Percentiles rank a stretch among this genome's conserved stretches.
Evolutionary conservation across 2,113 vertebrate genomes (phyloP).

Genomic region (Vidua macroura): DNA sequence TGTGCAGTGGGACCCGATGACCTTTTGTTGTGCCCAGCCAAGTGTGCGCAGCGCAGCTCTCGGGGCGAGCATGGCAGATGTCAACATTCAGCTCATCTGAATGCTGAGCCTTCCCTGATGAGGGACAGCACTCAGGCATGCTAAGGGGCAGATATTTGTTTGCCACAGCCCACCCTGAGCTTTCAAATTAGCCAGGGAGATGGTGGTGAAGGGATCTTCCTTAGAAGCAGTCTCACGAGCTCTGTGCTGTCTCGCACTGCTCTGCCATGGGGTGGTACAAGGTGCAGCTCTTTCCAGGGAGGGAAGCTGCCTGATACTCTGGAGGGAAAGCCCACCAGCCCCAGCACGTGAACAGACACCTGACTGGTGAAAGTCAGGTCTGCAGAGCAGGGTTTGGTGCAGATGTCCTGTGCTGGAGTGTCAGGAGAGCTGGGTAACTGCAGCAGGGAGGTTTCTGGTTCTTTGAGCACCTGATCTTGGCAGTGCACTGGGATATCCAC

Average conservation of each 20-base stretch:
- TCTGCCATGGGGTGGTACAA: neutral
- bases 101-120: neutral
- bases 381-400: neutral
- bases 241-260: neutral
- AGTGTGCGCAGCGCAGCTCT: neutral
- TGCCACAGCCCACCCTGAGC: neutral
- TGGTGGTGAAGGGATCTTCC: neutral
- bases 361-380: neutral
- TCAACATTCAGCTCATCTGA: slow-evolving; percentile 14
- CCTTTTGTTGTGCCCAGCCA: neutral
- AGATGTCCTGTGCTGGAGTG: neutral
- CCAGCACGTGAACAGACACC: neutral
- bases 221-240: neutral
- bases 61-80: neutral
- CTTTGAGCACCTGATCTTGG: neutral
- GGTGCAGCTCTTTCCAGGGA: neutral
- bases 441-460: neutral
- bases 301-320: neutral
- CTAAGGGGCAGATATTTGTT: neutral
- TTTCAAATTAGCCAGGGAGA: neutral
- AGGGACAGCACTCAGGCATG: neutral
- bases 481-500: neutral
- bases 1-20: neutral
- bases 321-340: neutral
- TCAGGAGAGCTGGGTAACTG: neutral